Evolutionary conservation across 2,797 vertebrate genomes (phyloP).

Genomic region (Eulemur albifrons): DNA sequence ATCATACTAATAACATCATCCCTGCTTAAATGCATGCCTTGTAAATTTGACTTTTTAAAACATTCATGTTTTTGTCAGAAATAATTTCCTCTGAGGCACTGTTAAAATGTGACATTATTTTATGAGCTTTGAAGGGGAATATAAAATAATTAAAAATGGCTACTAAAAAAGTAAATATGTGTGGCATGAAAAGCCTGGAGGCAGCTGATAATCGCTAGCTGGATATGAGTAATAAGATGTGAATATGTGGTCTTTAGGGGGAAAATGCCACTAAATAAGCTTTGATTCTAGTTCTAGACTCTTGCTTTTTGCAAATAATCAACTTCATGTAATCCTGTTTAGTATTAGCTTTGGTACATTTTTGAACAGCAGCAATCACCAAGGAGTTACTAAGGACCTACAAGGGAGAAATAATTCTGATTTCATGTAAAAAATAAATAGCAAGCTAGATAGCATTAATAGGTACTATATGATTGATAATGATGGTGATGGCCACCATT

Average conservation of each 20-base stretch:
- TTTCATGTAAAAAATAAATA: neutral
- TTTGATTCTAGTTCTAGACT: neutral
- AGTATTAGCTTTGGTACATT: neutral
- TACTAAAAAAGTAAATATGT: slow-evolving; percentile 52
- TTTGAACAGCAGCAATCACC: neutral
- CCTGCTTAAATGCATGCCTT: neutral
- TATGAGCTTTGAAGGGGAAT: slow-evolving; percentile 56
- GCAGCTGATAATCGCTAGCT: slow-evolving; percentile 62
- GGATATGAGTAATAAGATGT: slow-evolving; percentile 60
- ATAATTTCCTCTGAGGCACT: slow-evolving; percentile 56
- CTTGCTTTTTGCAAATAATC: neutral
- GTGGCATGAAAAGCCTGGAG: slow-evolving; percentile 55
- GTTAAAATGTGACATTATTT: slow-evolving; percentile 66
- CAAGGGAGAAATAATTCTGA: neutral
- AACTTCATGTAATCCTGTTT: neutral
- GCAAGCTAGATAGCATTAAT: neutral
- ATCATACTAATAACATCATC: neutral
- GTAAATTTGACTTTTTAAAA: slow-evolving; percentile 43
- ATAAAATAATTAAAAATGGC: slow-evolving; percentile 67
- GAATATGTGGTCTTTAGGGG: neutral
- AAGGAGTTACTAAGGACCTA: neutral
- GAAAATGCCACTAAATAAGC: neutral
- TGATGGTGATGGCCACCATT: neutral
- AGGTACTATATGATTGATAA: neutral
- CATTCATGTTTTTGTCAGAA: slow-evolving; percentile 21